Conservation (phyloP, 2,113 vertebrate species). For the Menidia beryllina region DNA sequence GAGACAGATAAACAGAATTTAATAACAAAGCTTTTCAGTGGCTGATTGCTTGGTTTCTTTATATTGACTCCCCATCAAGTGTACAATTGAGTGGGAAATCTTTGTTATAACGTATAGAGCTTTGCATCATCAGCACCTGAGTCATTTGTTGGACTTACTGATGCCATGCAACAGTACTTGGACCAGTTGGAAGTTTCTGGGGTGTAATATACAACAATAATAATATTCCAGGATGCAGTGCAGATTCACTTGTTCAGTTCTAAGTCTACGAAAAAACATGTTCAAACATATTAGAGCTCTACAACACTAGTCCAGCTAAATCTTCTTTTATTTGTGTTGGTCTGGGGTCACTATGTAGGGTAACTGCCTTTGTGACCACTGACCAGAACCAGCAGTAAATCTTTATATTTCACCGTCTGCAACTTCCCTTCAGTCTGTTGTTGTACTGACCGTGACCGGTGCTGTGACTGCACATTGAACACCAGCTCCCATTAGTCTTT, state of each 20-base stretch:
- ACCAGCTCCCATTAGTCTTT: not conserved
- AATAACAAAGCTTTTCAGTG: no score
- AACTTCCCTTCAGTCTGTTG: not conserved
- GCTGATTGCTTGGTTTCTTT: no score
- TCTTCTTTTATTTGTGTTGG: conserved; percentile 2
- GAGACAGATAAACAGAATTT: no score
- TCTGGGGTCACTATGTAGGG: not conserved
- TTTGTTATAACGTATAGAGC: no score
- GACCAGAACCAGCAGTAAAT: conserved; percentile 3
- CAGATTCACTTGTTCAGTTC: not conserved
- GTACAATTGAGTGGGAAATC: no score
- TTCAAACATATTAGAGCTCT: not conserved
- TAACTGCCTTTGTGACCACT: not conserved
- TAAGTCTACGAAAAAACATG: not conserved
- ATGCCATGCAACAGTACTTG: no score
- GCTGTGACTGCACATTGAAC: not conserved
- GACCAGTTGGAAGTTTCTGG: not conserved
- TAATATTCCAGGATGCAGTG: no score
- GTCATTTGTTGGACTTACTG: no score
- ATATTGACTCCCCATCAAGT: no score
- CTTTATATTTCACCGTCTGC: not conserved
- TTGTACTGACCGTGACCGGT: not conserved
- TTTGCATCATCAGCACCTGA: no score
- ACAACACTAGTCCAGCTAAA: not conserved
- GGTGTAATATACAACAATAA: no score